These are phyloP conservation scores for Machaerirhynchus nigripectus DNA, from an alignment of 2,113 vertebrate species.

Conservation along the genomic window DNA sequence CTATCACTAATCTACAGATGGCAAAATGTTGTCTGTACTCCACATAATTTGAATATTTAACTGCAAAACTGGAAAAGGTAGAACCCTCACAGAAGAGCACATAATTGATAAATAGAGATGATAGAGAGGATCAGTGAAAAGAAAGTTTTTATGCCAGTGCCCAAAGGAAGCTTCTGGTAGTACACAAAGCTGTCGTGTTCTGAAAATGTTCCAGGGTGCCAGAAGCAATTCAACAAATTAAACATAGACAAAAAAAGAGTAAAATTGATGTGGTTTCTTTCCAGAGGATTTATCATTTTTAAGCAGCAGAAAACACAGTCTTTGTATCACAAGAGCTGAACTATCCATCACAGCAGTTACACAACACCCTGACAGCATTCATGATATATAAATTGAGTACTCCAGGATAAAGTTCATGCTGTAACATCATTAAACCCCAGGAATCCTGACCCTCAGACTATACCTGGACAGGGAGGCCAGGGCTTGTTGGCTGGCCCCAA, in stretches of 20 bases:
- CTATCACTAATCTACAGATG: not conserved
- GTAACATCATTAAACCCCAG: rapidly evolving
- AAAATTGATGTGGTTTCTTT: not conserved
- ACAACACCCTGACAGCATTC: not conserved
- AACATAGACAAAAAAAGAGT: not conserved
- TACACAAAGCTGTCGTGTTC: not conserved
- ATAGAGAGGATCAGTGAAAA: not conserved
- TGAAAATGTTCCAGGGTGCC: not conserved
- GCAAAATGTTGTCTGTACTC: not conserved
- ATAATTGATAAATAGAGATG: not conserved
- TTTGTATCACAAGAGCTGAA: not conserved
- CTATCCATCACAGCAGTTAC: no score
- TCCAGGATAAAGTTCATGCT: rapidly evolving
- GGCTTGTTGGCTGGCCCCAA: not conserved
- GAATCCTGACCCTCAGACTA: not conserved
- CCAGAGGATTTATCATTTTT: not conserved
- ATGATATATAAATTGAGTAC: rapidly evolving
- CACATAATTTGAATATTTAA: not conserved
- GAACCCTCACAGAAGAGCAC: not conserved
- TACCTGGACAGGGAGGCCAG: not conserved
- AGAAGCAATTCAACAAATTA: not conserved
- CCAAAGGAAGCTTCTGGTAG: not conserved
- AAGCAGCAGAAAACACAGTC: not conserved
- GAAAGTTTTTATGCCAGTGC: not conserved
- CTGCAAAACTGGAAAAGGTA: not conserved